Base-by-base conservation (phyloP, 1,140 invertebrate genomes). In the Hylaeus volcanicus region DNA sequence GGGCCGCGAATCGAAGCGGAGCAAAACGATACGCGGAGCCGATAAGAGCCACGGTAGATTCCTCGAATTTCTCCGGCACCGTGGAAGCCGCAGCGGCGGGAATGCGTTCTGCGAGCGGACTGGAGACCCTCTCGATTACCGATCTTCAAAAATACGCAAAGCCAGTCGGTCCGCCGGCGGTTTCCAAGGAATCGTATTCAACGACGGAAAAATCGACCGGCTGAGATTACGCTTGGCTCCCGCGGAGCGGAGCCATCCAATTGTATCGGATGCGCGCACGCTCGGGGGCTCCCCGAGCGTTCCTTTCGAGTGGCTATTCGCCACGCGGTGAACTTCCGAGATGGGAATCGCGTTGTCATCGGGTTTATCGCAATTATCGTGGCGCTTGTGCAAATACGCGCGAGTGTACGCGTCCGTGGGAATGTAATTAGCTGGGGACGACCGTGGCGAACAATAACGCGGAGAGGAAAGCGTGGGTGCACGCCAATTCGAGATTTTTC, bases 271-370 rank as follows among this genome's bases (percentile, higher is more conserved):
- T 79, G 61, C 66, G 53, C 41, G n/a, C 53, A 48, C 58, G 41
- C 71, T 61, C 45, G 26, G 45, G 55, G 41, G 26, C 26, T 26
- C 56, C 37, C 39, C 56, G 15, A 45, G 43, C 15, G 15, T 48
- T 61, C 48, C 60, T 56, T 60, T 65, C 26, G 39, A 64, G 61
- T 43, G 61, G 61, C 61, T 15, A 26, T 43, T 51, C 81, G 63
- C 60, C 60, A 43, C 56, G 37, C 71, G 79, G 26, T 58, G 51
- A 41, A 73, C 65, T 79, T 79, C 64, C 69, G 70, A 85, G 86
- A 88, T 87, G 77, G 83, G 77, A 83, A 88, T 88, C 86, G 71
- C 86, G 80, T 85, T 88, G 86, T 88, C 86, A 85, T 87, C 79
- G 74, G 55, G 74, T 73, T 87, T 87, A 87, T 87, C 86, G 85